phyloP scores from a whole-genome alignment of 2,888 invertebrate genomes.

The Morpho achilles region DNA sequence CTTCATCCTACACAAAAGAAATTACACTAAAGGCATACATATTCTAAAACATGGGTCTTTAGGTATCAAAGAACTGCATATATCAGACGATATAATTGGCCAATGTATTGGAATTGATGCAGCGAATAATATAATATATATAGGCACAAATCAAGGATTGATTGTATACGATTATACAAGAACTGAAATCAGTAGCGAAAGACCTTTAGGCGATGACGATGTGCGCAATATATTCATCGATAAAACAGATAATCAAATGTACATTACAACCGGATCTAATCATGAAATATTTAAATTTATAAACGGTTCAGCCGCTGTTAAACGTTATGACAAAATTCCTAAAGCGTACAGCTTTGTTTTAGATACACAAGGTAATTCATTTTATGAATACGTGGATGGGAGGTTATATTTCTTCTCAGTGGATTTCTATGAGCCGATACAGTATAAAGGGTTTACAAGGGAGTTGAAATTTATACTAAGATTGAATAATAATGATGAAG shows the following conservation, averaged over 20 bases:
- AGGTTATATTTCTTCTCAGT: conserved; percentile 60
- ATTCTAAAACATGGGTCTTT: conserved; percentile 60
- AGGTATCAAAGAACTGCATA: conserved; percentile 57
- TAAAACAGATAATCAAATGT: conserved; percentile 60
- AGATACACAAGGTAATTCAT: conserved; percentile 59
- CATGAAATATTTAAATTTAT: conserved; percentile 63
- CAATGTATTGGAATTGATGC: conserved; percentile 63
- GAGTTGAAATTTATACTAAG: conserved; percentile 63
- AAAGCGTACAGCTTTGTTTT: conserved; percentile 65
- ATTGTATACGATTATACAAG: conserved; percentile 58
- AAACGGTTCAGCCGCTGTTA: conserved; percentile 64
- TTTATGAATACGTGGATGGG: conserved; percentile 66
- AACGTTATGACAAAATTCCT: conserved; percentile 59
- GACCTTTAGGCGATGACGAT: conserved; percentile 71
- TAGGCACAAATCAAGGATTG: conserved; percentile 67
- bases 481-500: conserved; percentile 60
- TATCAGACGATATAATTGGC: conserved; percentile 58
- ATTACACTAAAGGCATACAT: conserved; percentile 67
- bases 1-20: conserved; percentile 64
- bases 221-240: conserved; percentile 63
- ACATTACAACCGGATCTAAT: conserved; percentile 58
- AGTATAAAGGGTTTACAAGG: conserved; percentile 66
- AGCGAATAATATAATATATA: conserved; percentile 49
- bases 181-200: conserved; percentile 56
- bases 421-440: conserved; percentile 62